Conservation (phyloP, 2,797 vertebrate genomes). For the Sternarchorhynchus goeldii region DNA sequence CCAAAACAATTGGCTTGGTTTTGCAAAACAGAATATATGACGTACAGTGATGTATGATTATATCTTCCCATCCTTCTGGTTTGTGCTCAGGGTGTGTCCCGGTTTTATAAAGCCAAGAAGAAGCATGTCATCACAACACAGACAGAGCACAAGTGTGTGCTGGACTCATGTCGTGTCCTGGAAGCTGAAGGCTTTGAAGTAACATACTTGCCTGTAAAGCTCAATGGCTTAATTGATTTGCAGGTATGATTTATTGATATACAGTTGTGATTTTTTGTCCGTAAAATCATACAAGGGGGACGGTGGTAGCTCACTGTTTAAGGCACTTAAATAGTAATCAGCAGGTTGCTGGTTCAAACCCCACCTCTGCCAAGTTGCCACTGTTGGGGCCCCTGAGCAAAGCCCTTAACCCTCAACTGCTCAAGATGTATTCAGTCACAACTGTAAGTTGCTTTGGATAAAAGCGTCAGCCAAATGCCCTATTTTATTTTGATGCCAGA, state of each 20-base stretch:
- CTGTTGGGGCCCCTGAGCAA: no score
- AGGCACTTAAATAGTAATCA: no score
- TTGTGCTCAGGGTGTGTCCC: conserved; percentile 84
- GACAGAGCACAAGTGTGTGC: conserved; percentile 97
- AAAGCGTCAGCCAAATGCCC: background rate
- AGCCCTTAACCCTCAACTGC: no score
- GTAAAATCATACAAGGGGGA: background rate
- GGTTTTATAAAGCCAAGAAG: conserved; percentile 92
- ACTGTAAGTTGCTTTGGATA: no score
- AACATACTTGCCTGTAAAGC: conserved; percentile 89
- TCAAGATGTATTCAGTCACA: no score
- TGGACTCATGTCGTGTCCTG: conserved; percentile 93
- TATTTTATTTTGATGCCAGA: background rate
- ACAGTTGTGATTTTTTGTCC: no score
- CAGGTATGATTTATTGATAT: conserved; percentile 73
- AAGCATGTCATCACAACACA: conserved; percentile 93
- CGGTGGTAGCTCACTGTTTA: no score
- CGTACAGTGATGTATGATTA: background rate
- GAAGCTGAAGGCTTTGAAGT: conserved; percentile 91
- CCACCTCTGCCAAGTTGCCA: no score
- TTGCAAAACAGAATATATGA: background rate
- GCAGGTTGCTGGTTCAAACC: no score
- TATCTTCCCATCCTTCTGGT: conserved; percentile 9
- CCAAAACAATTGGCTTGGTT: background rate
- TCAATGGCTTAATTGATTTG: conserved; percentile 87